These are phyloP conservation scores for Agrypnia vestita DNA, from an alignment of 1,140 invertebrate genomes.

Conservation along the genomic window DNA sequence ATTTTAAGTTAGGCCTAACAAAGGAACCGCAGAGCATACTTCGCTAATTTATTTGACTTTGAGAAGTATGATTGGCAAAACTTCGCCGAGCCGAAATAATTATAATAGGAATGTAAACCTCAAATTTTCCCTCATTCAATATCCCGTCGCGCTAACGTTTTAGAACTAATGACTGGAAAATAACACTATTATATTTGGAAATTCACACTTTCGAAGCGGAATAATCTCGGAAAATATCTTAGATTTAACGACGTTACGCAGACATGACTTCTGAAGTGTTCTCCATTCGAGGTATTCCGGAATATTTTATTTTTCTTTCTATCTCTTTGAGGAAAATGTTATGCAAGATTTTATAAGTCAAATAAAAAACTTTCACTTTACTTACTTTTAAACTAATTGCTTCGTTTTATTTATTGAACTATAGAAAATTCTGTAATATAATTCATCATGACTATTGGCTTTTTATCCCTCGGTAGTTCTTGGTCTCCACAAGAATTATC, in stretches of 20 bases:
- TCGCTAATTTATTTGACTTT: slow-evolving; percentile 59
- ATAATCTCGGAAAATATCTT: background rate
- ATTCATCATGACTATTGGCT: no score
- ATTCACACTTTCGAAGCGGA: slow-evolving; percentile 5
- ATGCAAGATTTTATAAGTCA: background rate
- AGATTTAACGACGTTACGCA: no score
- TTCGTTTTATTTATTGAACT: background rate
- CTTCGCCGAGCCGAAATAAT: slow-evolving; percentile 55
- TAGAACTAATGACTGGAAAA: slow-evolving; percentile 25
- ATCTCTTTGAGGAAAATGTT: background rate
- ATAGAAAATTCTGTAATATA: no score
- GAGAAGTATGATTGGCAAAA: slow-evolving; percentile 57
- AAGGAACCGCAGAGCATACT: slow-evolving; percentile 57
- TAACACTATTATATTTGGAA: slow-evolving; percentile 27
- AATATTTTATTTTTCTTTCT: background rate
- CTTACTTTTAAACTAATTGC: background rate
- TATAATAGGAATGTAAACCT: slow-evolving; percentile 51
- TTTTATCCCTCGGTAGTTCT: no score
- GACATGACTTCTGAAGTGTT: no score
- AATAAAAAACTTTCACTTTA: no score
- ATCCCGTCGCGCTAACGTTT: slow-evolving; percentile 15
- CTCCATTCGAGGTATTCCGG: background rate
- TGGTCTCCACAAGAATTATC: no score
- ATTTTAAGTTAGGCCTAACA: slow-evolving; percentile 54
- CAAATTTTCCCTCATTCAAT: slow-evolving; percentile 47